Conservation (phyloP, 2,113 vertebrate genomes). For the Ammodytes marinus region DNA sequence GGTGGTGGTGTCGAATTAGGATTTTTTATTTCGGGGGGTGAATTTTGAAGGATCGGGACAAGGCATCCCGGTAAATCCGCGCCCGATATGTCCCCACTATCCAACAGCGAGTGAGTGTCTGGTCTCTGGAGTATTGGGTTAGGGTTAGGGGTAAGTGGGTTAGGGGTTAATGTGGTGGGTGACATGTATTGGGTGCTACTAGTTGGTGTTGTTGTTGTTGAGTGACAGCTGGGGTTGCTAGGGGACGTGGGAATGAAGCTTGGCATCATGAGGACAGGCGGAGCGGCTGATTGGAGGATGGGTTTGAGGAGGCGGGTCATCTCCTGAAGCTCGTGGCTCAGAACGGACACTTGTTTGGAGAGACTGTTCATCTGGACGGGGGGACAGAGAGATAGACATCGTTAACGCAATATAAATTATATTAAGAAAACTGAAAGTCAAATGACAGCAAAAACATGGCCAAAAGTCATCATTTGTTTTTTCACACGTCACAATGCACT, state of each 20-base stretch:
- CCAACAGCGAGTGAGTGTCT: constrained; percentile 73
- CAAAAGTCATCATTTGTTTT: neutral
- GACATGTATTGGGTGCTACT: neutral
- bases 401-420: neutral
- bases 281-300: constrained; percentile 77
- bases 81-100: constrained; percentile 70
- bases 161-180: constrained; percentile 1
- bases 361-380: constrained; percentile 84
- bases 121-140: constrained; percentile 49
- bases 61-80: constrained; percentile 78
- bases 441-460: no score
- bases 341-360: constrained; percentile 85
- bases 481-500: constrained; percentile 36
- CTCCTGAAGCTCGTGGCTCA: constrained; percentile 87
- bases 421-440: no score
- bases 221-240: constrained; percentile 63
- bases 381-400: neutral
- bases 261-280: constrained; percentile 68
- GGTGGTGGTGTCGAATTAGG: constrained; percentile 8
- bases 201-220: neutral
- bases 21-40: constrained; percentile 41
- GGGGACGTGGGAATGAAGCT: constrained; percentile 69
- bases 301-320: constrained; percentile 86
- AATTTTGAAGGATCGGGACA: constrained; percentile 69
- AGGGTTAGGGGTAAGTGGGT: neutral